phyloP scores from a whole-genome alignment of 2,113 vertebrate genomes.

The Malurus elegans region DNA sequence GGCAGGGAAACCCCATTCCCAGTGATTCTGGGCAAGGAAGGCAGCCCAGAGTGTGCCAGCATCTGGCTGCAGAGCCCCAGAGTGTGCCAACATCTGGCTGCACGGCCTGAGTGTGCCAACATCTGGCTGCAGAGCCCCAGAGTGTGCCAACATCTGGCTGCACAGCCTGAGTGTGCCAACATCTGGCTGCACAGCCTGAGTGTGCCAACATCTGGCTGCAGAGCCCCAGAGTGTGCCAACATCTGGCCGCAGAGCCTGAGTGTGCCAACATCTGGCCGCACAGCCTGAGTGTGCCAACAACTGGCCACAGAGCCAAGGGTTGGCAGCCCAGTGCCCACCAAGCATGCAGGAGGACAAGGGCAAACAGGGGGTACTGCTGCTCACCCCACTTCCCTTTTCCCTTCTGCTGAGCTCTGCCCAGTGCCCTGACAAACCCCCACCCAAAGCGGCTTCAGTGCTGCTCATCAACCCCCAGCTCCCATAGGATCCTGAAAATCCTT shows the following conservation, averaged over 20 bases:
- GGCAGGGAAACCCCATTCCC: neutral
- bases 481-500: neutral
- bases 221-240: neutral
- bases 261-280: neutral
- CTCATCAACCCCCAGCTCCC: neutral
- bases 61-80: neutral
- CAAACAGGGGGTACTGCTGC: neutral
- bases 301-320: too few relatives aligned
- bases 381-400: neutral
- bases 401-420: neutral
- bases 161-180: neutral
- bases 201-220: neutral
- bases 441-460: fast-evolving
- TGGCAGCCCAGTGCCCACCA: neutral
- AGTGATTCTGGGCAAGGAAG: fast-evolving
- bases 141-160: neutral
- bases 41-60: fast-evolving
- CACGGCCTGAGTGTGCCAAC: neutral
- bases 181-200: neutral
- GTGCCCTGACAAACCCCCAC: neutral
- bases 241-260: too few relatives aligned
- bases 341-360: neutral
- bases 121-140: neutral
- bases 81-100: neutral
- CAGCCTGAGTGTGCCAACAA: too few relatives aligned